Conservation (phyloP, 2,888 invertebrate species). For the Tipula unca region DNA sequence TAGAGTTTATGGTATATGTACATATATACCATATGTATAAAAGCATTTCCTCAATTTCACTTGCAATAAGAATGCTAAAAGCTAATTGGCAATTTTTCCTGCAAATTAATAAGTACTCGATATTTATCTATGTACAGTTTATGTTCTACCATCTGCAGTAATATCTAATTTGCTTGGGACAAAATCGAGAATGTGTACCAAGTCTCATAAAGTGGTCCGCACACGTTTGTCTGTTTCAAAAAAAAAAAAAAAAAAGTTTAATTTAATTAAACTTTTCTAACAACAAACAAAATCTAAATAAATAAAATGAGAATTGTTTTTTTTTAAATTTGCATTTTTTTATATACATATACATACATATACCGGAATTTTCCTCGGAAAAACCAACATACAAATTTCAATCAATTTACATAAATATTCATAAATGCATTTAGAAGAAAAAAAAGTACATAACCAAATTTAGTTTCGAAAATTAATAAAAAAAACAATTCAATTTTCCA, state of each 20-base stretch:
- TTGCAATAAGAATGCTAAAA: no score
- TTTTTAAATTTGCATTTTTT: no score
- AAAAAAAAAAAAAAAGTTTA: not conserved
- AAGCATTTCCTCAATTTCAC: no score
- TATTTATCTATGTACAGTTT: no score
- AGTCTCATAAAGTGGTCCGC: not conserved
- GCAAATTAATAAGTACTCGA: no score
- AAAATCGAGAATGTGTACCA: not conserved
- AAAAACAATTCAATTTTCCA: not conserved
- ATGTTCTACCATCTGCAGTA: no score
- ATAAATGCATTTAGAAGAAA: not conserved
- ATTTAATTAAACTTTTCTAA: not conserved
- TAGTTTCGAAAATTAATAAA: not conserved
- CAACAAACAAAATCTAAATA: not conserved
- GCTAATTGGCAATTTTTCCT: no score
- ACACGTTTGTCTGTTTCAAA: not conserved
- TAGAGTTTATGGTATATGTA: not conserved
- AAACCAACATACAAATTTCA: not conserved
- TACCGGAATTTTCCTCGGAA: not conserved
- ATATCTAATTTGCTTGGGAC: no score
- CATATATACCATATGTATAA: not conserved
- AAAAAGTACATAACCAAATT: not conserved
- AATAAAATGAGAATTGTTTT: not conserved
- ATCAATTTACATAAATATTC: slow-evolving; percentile 2
- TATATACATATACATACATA: not conserved